Evolutionary conservation across 2,797 vertebrate species (phyloP).

Genomic region (Loris lydekkerianus): DNA sequence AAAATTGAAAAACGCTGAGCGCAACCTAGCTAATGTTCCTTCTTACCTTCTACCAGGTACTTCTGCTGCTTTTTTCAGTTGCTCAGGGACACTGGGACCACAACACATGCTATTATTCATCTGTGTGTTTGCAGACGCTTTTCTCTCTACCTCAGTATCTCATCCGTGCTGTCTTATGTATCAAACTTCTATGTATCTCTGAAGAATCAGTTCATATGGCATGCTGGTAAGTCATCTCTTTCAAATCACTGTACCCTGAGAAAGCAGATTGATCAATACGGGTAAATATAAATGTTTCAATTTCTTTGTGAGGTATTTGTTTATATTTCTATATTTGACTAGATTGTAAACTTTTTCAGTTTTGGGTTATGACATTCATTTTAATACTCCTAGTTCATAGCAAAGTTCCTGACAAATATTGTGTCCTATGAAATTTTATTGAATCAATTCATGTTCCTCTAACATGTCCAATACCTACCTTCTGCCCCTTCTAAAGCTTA

Average conservation of each 20-base stretch:
- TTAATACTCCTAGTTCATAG: background rate
- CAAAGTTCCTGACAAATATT: background rate
- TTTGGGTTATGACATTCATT: background rate
- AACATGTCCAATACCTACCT: background rate
- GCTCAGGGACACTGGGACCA: background rate
- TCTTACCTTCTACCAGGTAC: background rate
- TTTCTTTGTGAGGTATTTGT: background rate
- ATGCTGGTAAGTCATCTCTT: background rate
- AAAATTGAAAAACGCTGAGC: background rate
- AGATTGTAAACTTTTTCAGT: background rate
- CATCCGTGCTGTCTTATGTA: background rate
- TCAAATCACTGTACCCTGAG: background rate
- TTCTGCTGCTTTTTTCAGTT: background rate
- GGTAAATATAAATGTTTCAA: background rate
- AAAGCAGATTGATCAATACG: background rate
- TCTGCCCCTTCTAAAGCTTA: background rate
- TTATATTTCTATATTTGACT: background rate
- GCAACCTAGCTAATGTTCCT: background rate
- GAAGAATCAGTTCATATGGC: background rate
- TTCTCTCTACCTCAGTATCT: background rate
- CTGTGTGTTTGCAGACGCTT: background rate
- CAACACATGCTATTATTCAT: background rate
- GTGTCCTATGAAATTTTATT: background rate
- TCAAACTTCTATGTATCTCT: background rate
- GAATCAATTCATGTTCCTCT: background rate